Conservation (phyloP, 2,888 invertebrate genomes). For the Cremastinae sp. region DNA sequence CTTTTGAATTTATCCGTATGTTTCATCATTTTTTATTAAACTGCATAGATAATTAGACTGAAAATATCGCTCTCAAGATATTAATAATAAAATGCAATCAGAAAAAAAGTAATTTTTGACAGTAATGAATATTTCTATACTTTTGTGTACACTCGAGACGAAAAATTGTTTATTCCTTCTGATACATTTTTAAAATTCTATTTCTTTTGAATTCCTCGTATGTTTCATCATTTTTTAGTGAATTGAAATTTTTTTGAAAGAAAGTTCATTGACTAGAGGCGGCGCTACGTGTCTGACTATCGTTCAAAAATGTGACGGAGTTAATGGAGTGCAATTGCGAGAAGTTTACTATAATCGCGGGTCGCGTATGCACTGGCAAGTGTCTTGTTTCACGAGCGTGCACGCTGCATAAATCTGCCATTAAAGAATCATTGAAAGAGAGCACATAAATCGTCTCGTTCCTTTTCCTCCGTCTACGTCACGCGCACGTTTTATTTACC, state of each 20-base stretch:
- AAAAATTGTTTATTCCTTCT: neutral
- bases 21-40: no score
- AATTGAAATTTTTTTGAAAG: neutral
- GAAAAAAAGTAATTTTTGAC: no score
- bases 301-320: slow-evolving; percentile 33
- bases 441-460: slow-evolving; percentile 59
- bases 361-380: neutral
- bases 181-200: neutral
- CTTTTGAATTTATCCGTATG: no score
- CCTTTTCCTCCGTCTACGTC: slow-evolving; percentile 27
- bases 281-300: slow-evolving; percentile 37
- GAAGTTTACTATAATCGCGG: slow-evolving; percentile 19
- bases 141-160: neutral
- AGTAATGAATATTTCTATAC: no score
- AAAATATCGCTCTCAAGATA: no score
- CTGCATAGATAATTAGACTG: no score
- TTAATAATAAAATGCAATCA: no score
- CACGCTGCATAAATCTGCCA: slow-evolving; percentile 64
- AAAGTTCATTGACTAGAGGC: slow-evolving; percentile 38
- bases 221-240: neutral
- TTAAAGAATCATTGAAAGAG: slow-evolving; percentile 67
- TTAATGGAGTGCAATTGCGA: slow-evolving; percentile 51
- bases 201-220: neutral
- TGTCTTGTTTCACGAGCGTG: slow-evolving; percentile 28
- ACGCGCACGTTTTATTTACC: slow-evolving; percentile 14